These are phyloP conservation scores for Tetragonula carbonaria DNA, from an alignment of 2,888 invertebrate genomes.

Conservation along the genomic window DNA sequence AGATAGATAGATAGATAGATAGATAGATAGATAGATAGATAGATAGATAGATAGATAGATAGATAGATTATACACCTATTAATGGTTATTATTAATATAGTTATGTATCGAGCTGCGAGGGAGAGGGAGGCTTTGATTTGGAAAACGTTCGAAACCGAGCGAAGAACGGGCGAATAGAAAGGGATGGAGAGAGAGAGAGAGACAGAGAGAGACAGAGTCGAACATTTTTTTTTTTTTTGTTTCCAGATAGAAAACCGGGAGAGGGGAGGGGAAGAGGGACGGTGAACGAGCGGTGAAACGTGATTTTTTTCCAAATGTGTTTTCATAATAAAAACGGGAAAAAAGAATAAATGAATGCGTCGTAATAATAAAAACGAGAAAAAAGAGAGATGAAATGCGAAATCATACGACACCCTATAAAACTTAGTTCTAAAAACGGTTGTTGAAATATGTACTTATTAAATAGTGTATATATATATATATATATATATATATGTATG, in stretches of 20 bases:
- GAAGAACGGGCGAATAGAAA: background rate
- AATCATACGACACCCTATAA: slow-evolving; percentile 73
- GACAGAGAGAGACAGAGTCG: background rate
- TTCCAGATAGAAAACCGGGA: background rate
- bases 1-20: slow-evolving; percentile 69
- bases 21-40: slow-evolving; percentile 10
- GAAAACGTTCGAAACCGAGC: background rate
- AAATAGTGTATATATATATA: slow-evolving; percentile 82
- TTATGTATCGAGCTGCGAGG: slow-evolving; percentile 51
- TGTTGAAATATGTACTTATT: slow-evolving; percentile 82
- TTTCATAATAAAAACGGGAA: slow-evolving; percentile 70
- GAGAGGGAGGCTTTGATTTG: no score
- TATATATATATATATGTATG: slow-evolving; percentile 81
- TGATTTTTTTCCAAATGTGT: slow-evolving; percentile 74
- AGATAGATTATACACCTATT: slow-evolving; percentile 80
- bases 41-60: slow-evolving; percentile 73
- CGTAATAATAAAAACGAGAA: slow-evolving; percentile 64
- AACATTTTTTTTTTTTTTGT: background rate
- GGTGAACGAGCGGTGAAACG: slow-evolving; percentile 42
- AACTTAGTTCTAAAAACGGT: slow-evolving; percentile 81
- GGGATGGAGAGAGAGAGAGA: no score
- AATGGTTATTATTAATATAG: slow-evolving; percentile 79
- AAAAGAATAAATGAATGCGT: slow-evolving; percentile 43
- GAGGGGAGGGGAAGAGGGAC: background rate
- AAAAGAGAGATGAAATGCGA: background rate